These are phyloP conservation scores for Eptesicus fuscus DNA, from an alignment of 2,113 vertebrate genomes.

Conservation along the genomic window DNA sequence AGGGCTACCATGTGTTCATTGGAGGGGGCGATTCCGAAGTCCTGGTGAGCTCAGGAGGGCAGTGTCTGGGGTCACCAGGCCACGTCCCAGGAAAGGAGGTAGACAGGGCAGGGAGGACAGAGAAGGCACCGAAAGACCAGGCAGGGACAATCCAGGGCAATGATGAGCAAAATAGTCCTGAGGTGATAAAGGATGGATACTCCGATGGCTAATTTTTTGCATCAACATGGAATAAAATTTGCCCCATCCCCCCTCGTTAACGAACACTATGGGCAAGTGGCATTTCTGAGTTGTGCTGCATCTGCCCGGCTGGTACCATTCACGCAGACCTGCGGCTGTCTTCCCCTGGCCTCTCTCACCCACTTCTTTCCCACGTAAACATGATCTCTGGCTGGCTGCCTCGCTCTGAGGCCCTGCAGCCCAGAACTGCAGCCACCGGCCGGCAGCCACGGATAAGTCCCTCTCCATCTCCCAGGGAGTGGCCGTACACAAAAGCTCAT, in stretches of 20 bases:
- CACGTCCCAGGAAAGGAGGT: neutral
- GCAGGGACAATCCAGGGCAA: no score
- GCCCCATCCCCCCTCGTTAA: no score
- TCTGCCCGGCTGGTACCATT: fast-evolving
- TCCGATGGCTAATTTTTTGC: neutral
- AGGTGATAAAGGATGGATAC: no score
- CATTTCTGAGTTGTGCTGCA: neutral
- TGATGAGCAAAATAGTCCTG: fast-evolving
- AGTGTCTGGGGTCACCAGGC: neutral
- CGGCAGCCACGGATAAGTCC: fast-evolving
- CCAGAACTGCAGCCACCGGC: no score
- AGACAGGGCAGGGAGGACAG: no score
- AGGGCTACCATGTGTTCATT: fast-evolving
- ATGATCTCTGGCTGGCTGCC: neutral
- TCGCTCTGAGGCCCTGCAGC: fast-evolving
- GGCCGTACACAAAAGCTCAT: no score
- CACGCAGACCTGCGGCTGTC: neutral
- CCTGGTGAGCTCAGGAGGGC: neutral
- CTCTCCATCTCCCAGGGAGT: no score
- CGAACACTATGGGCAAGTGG: neutral
- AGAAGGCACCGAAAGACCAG: neutral
- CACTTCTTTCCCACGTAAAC: no score
- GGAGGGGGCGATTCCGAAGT: neutral
- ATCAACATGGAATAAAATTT: neutral
- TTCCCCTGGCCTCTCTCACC: neutral